Conservation (phyloP, 1,140 invertebrate species). For the Drosophila sulfurigaster region DNA sequence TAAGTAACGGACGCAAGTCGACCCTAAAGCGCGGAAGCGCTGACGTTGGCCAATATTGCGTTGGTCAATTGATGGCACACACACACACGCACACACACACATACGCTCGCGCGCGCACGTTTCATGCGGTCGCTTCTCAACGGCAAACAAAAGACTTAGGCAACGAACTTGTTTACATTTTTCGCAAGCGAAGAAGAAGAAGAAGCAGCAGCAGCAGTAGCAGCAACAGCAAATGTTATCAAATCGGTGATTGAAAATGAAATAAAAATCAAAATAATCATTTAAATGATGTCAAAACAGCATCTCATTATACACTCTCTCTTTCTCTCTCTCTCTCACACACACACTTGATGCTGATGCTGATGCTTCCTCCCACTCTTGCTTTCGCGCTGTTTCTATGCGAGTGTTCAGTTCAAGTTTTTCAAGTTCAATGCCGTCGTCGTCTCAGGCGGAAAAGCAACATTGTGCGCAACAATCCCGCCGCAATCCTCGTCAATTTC, state of each 20-base stretch:
- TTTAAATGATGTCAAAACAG: constrained; percentile 72
- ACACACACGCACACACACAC: constrained; percentile 6
- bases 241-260: constrained; percentile 58
- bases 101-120: constrained; percentile 18
- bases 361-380: background rate
- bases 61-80: constrained; percentile 69
- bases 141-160: constrained; percentile 78
- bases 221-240: constrained; percentile 56
- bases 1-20: constrained; percentile 1
- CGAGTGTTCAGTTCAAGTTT: constrained; percentile 40
- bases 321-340: background rate
- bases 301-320: constrained; percentile 65
- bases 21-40: constrained; percentile 41
- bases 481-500: constrained; percentile 36
- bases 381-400: constrained; percentile 2
- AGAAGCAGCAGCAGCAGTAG: constrained; percentile 7
- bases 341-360: too few relatives aligned
- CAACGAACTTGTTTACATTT: constrained; percentile 81
- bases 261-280: constrained; percentile 39
- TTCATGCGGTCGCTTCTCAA: constrained; percentile 27
- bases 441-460: constrained; percentile 70
- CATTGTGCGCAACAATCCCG: constrained; percentile 12
- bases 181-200: constrained; percentile 63
- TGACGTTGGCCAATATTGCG: constrained; percentile 51
- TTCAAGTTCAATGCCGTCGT: constrained; percentile 81